phyloP scores from a whole-genome alignment of 2,797 vertebrate species.

The Manis crassicaudata region DNA sequence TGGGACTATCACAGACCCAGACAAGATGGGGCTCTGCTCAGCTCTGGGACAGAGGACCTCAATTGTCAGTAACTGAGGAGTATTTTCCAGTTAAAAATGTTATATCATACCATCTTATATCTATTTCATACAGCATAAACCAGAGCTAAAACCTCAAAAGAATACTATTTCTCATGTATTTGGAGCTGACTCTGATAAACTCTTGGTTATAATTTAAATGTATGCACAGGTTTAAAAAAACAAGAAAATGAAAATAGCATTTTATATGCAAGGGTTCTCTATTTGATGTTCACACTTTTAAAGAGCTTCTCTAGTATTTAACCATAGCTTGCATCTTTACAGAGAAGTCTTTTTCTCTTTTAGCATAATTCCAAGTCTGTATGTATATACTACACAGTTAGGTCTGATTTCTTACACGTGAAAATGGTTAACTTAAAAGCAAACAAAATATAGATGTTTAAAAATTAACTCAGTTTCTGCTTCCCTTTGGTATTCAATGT shows the following conservation, averaged over 20 bases:
- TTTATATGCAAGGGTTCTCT: not conserved
- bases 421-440: constrained; percentile 63
- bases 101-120: constrained; percentile 61
- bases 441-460: not conserved
- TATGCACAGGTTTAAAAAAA: constrained; percentile 21
- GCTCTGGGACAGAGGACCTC: constrained; percentile 3
- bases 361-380: constrained; percentile 59
- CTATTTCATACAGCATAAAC: constrained; percentile 60
- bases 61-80: not conserved
- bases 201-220: constrained; percentile 65
- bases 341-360: constrained; percentile 57
- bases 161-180: not conserved
- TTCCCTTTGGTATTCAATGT: not conserved
- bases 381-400: constrained; percentile 50
- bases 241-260: not conserved
- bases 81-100: constrained; percentile 67
- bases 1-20: not conserved
- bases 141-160: constrained; percentile 59
- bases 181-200: constrained; percentile 57
- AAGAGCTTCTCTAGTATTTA: constrained; percentile 58
- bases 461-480: constrained; percentile 57
- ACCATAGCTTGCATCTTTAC: constrained; percentile 56
- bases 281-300: not conserved
- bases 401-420: constrained; percentile 20
- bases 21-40: not conserved